Base-by-base conservation (phyloP, 2,113 vertebrate species). In the Damaliscus lunatus region DNA sequence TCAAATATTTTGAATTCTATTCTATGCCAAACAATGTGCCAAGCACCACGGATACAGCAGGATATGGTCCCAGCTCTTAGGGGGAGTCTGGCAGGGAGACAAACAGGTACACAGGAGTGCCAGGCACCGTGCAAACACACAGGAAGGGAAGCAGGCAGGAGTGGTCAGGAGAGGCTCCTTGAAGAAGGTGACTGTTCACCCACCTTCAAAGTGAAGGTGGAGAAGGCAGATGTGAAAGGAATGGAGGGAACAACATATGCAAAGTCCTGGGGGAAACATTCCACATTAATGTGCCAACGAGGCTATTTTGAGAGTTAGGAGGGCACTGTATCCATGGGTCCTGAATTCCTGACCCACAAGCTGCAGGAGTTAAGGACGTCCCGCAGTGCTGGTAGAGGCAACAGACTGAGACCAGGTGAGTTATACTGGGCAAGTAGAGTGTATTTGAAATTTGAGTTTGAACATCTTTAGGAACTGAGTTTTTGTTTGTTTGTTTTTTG, bases 111-210 rank as follows among this genome's bases (percentile, higher is more conserved):
- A 29, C 31, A n/a, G 43, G 27, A 55, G 11, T 15, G 27, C 29
- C 77, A n/a, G 80, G n/a, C 50, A n/a, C 40, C 14, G 17, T 40
- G 67, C 62, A 67, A 16, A 14, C 36, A 52, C 14, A 19, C 1
- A 27, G 27, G 40, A 13, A 0, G 6, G 11, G 15, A 11, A 60
- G 59, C 2, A 4, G 48, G 31, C 1, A 0, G 19, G 23, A 2
- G 40, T 5, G 27, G 77, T 74, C 62, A 31, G 33, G 13, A 71
- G 53, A 81, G 40, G 4, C 16, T 62, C 82, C 80, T 50, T 74
- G 64, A 80, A 14, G 36, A 46, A 31, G n/a, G 27, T 6, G 11
- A 36, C n/a, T 50, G 6, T 25, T 27, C 71, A 11, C 71, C 23
- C 23, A 5, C 19, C 64, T 11, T 40, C 67, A n/a, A 67, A 80